Conservation (phyloP, 2,113 vertebrate genomes). For the Eudorcas thomsonii region DNA sequence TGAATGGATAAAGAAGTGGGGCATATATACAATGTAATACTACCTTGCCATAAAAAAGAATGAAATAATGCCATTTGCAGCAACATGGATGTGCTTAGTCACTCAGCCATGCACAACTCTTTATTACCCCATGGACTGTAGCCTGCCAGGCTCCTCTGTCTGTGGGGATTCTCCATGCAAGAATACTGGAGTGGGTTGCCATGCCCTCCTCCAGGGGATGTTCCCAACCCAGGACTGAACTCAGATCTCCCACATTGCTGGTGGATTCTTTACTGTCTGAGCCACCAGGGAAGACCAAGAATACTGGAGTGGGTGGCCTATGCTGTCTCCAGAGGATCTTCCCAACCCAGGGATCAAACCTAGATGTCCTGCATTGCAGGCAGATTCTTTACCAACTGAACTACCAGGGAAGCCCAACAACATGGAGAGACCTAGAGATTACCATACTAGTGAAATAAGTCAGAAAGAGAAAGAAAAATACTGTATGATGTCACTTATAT, state of each 20-base stretch:
- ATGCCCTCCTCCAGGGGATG: background rate
- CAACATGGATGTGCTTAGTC: background rate
- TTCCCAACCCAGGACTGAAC: background rate
- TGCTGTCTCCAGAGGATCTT: background rate
- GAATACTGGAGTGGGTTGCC: background rate
- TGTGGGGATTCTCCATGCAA: fast-evolving
- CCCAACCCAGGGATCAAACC: background rate
- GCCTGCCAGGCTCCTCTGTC: background rate
- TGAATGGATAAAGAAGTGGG: background rate
- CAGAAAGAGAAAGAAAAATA: background rate
- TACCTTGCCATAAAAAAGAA: background rate
- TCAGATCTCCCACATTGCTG: background rate
- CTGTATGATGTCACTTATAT: background rate
- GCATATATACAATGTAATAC: background rate
- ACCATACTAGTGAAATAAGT: background rate
- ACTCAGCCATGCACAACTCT: background rate
- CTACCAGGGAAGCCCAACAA: background rate
- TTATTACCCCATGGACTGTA: background rate
- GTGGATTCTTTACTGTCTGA: background rate
- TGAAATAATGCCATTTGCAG: background rate
- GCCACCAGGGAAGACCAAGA: background rate
- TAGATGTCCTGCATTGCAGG: background rate
- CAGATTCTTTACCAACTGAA: background rate
- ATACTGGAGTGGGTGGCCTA: background rate
- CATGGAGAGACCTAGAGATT: background rate